Evolutionary conservation across 2,888 invertebrate genomes (phyloP), one percentile per base, ranked within the genome.

Genomic region (Pecten maximus): DNA sequence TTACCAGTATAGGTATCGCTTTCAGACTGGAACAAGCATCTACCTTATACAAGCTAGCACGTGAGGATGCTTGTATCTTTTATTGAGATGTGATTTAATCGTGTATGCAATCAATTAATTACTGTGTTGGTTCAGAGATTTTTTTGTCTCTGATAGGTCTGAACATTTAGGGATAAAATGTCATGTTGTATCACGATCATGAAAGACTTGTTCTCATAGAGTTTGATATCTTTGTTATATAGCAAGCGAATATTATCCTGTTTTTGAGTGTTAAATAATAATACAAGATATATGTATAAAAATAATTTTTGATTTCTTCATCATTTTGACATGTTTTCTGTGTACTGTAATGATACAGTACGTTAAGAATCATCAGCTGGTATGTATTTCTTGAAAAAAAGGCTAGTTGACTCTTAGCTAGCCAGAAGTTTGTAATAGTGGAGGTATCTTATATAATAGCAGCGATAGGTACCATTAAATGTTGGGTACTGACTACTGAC

Each of bases 71-170:
- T 10, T 28, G 35, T 74, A 74, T 35, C n/a, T 60, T n/a, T 23
- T n/a, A 60, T 28, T 35, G 23, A 10, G 50, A 54, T 54, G 74
- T 74, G 28, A 35, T 74, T 28, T 10, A 28, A 74, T 74, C 16
- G 74, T 74, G 74, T 74, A 74, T 74, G 74, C 74, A 74, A 74
- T 74, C 74, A 74, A 74, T 74, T 23, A 6, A 74, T 35, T 35
- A 74, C n/a, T 6, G 15, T 28, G 4, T 35, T 35, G 28, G 28
- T 74, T 19, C 28, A 74, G 74, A 74, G 35, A 35, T 35, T 23
- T 74, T 35, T 10, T 15, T 35, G 35, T 74, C 35, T 35, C 74
- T 35, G 28, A 35, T 35, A 12, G 10, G 35, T 35, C 12, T 28
- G 0, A 28, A 12, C 28, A 10, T 74, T 6, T 2, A 74, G 35